Evolutionary conservation across 1,140 invertebrate genomes (phyloP).

Genomic region (Neodiprion lecontei): DNA sequence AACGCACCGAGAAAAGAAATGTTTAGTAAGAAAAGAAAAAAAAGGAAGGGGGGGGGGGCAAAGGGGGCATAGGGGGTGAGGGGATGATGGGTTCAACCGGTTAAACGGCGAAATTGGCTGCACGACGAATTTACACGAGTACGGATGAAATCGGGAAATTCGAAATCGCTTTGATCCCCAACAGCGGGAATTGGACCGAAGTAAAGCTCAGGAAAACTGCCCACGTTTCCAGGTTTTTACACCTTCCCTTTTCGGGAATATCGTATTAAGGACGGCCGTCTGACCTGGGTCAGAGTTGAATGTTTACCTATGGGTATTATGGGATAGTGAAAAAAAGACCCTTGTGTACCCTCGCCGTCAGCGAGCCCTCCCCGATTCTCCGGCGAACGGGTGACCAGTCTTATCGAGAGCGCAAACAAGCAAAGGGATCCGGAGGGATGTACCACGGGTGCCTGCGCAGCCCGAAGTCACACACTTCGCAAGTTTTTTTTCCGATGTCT

Average conservation of each 20-base stretch:
- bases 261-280: neutral
- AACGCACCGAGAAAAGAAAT: too few relatives aligned
- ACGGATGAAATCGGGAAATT: too few relatives aligned
- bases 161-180: too few relatives aligned
- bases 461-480: too few relatives aligned
- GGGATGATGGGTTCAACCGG: too few relatives aligned
- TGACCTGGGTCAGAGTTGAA: neutral
- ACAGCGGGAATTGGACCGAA: neutral
- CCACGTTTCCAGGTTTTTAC: neutral
- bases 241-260: neutral
- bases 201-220: neutral
- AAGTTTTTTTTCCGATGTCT: too few relatives aligned
- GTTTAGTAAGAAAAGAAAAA: too few relatives aligned
- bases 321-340: neutral
- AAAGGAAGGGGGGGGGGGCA: too few relatives aligned
- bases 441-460: too few relatives aligned
- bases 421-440: neutral
- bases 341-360: neutral
- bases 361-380: neutral
- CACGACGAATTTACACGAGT: too few relatives aligned
- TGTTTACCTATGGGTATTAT: neutral
- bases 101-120: too few relatives aligned
- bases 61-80: too few relatives aligned
- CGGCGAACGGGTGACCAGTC: neutral
- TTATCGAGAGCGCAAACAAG: constrained; percentile 1